phyloP scores from a whole-genome alignment of 1,140 invertebrate species.

The Laupala kohalensis region DNA sequence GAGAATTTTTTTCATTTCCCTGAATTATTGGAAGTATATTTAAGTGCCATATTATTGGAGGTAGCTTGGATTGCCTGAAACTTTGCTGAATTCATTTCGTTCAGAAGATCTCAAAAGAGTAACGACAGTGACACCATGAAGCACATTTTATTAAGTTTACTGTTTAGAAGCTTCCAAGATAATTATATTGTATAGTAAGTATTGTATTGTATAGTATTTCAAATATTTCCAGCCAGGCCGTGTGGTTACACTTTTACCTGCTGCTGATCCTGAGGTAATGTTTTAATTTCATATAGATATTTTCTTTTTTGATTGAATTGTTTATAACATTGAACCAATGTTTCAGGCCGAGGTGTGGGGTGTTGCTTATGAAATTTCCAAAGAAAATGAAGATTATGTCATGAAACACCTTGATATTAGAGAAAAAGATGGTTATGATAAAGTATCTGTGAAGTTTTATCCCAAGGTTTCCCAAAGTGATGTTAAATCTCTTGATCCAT shows the following conservation, averaged over 20 bases:
- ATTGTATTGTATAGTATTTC: conserved; percentile 1
- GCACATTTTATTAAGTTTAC: background rate
- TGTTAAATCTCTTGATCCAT: conserved; percentile 29
- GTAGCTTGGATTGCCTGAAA: too few relatives aligned
- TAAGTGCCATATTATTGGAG: too few relatives aligned
- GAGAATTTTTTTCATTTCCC: too few relatives aligned
- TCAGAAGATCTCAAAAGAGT: background rate
- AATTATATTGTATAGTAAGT: background rate
- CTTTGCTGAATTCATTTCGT: too few relatives aligned
- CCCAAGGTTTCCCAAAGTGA: conserved; percentile 32
- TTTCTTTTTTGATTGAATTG: background rate
- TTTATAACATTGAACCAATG: conserved; percentile 1
- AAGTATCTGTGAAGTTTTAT: conserved; percentile 52
- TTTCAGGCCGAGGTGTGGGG: conserved; percentile 67
- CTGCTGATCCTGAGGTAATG: conserved; percentile 42
- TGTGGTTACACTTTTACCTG: conserved; percentile 71
- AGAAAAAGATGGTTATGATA: conserved; percentile 80
- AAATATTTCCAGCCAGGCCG: conserved; percentile 64
- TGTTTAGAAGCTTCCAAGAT: background rate
- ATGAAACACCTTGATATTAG: conserved; percentile 70
- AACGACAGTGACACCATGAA: background rate
- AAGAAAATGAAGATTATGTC: conserved; percentile 52
- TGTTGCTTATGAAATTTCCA: conserved; percentile 73
- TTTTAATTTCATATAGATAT: conserved; percentile 2
- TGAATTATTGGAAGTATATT: too few relatives aligned